These are phyloP conservation scores for Pseudomyrmex cubaensis DNA, from an alignment of 1,140 invertebrate genomes.

Conservation along the genomic window DNA sequence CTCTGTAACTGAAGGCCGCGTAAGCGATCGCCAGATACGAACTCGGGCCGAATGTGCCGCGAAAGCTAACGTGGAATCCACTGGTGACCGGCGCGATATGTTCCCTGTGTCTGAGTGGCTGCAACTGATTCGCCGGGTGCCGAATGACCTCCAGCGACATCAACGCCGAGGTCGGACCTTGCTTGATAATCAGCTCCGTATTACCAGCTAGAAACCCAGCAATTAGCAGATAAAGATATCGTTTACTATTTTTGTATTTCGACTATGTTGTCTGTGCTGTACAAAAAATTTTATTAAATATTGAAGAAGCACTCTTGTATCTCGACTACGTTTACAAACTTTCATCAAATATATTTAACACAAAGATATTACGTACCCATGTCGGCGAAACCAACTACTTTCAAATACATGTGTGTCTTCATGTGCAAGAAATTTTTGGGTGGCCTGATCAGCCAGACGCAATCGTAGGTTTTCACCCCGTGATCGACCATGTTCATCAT, in stretches of 20 bases:
- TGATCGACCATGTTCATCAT: slow-evolving; percentile 92
- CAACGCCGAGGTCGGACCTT: slow-evolving; percentile 89
- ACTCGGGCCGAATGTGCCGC: slow-evolving; percentile 87
- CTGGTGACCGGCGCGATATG: slow-evolving; percentile 87
- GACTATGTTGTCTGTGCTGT: neutral
- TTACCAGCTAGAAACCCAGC: slow-evolving; percentile 82
- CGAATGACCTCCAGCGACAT: slow-evolving; percentile 87
- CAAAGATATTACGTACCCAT: slow-evolving; percentile 86
- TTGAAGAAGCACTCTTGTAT: too few species aligned
- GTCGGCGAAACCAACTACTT: slow-evolving; percentile 88
- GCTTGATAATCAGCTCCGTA: slow-evolving; percentile 87
- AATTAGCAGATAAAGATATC: neutral
- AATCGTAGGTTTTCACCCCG: slow-evolving; percentile 88
- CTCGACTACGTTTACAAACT: too few species aligned
- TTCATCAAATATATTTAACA: slow-evolving; percentile 6
- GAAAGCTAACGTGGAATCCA: slow-evolving; percentile 90
- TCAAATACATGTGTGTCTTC: slow-evolving; percentile 90
- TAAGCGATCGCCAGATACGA: slow-evolving; percentile 90
- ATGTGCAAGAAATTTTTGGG: slow-evolving; percentile 88
- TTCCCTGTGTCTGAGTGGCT: slow-evolving; percentile 85
- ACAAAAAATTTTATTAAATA: neutral
- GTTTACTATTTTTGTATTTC: neutral
- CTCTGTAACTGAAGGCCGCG: slow-evolving; percentile 90
- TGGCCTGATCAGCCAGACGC: slow-evolving; percentile 90
- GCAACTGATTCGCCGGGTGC: slow-evolving; percentile 85